Percentiles rank a stretch among this genome's conserved stretches.
These are phyloP conservation scores for Siderastrea radians DNA, from an alignment of 92 coral and sea anemone genomes.

Conservation along the genomic window DNA sequence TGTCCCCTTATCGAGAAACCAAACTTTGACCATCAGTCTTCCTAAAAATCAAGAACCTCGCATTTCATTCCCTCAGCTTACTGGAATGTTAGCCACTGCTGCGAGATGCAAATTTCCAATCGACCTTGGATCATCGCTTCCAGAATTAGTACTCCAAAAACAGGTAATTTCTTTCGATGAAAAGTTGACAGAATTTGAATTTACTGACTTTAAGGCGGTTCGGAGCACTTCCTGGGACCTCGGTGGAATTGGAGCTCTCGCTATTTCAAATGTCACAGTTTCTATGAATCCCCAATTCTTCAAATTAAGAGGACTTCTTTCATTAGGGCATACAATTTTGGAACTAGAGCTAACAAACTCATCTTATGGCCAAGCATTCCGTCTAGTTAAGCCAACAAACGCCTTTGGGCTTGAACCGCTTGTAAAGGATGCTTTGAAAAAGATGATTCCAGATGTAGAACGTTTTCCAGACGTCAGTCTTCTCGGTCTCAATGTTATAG, in stretches of 20 bases:
- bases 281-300: slow-evolving; percentile 16
- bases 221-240: slow-evolving; percentile 55
- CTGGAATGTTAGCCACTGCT: slow-evolving; percentile 42
- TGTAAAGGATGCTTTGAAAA: slow-evolving; percentile 26
- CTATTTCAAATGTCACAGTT: slow-evolving; percentile 22
- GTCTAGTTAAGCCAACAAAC: slow-evolving; percentile 10
- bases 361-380: slow-evolving; percentile 46
- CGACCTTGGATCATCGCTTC: slow-evolving; percentile 36
- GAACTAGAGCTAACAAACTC: slow-evolving; percentile 26
- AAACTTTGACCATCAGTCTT: slow-evolving; percentile 44
- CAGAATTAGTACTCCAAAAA: slow-evolving; percentile 44
- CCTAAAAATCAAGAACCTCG: background rate
- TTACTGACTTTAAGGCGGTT: slow-evolving; percentile 27
- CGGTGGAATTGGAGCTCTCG: slow-evolving; percentile 52
- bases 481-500: slow-evolving; percentile 42
- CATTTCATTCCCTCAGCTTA: slow-evolving; percentile 41
- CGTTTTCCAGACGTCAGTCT: slow-evolving; percentile 55
- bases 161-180: slow-evolving; percentile 46
- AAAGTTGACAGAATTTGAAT: slow-evolving; percentile 38
- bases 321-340: background rate
- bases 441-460: slow-evolving; percentile 37
- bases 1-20: slow-evolving; percentile 40
- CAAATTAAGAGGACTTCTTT: slow-evolving; percentile 2
- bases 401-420: slow-evolving; percentile 29
- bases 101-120: slow-evolving; percentile 42